Evolutionary conservation across 2,113 vertebrate genomes (phyloP), one percentile per base, ranked within the genome.

Genomic region (Pogona vitticeps): DNA sequence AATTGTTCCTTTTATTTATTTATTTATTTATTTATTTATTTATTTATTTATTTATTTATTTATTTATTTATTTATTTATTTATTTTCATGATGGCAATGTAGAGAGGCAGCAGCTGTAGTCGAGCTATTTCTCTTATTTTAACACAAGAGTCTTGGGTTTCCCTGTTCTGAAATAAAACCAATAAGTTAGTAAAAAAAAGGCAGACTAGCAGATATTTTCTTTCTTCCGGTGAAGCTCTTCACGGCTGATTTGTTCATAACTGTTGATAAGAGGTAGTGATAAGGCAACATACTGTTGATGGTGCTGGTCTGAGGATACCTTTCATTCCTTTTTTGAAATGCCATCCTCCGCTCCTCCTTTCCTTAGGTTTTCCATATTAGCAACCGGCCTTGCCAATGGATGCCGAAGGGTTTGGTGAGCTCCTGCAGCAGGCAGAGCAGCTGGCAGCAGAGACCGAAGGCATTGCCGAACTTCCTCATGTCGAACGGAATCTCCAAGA

Each of bases 391-490:
- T 72, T 33, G 15, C 90, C 71, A 68, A 99, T 99, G 98, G 99
- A 99, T 82, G 95, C 96, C 0, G 99, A 99, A 86, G 98, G 98
- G 1, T 99, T 99, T 80, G 98, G 97, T 28, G 99, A 99, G 91
- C 97, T 99, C 40, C 96, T 99, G 90, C 98, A 99, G 96, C 99
- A 99, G 92, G 99, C 99, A 5, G 98, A 99, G 80, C 98, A 99
- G 96, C 97, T 99, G 23, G 98, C 98, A 23, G 99, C 98, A 0
- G 99, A 99, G 95, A 99, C 98, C 0, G 98, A 99, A 88, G 98
- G 98, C 0, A 98, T 99, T 80, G 98, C 98, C 0, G 98, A 99
- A 94, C 96, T 99, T 70, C 99, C 99, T 1, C 99, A 98, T 0
- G 98, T 99, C 0, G 98, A 99, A 68, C 97, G 98, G 76, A 99